Percentiles rank a stretch among this genome's conserved stretches.
phyloP scores from a whole-genome alignment of 1,140 invertebrate genomes.

The Alviniconcha marisindica region DNA sequence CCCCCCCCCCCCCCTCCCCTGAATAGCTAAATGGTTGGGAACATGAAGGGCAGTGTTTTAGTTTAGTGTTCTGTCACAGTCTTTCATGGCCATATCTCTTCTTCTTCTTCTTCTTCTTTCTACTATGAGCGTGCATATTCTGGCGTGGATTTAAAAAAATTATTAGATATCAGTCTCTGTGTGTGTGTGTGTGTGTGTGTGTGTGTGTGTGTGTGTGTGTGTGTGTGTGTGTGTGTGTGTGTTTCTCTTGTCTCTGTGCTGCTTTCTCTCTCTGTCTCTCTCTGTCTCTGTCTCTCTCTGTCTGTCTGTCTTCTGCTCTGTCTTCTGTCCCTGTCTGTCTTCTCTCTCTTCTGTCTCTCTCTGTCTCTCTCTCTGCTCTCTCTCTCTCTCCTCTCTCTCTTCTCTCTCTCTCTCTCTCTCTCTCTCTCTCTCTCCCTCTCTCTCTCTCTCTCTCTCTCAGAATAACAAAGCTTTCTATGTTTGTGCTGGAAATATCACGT shows the following conservation, averaged over 20 bases:
- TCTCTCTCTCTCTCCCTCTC: no score
- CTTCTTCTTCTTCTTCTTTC: neutral
- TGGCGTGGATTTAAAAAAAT: neutral
- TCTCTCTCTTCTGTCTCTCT: no score
- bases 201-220: slow-evolving; percentile 21
- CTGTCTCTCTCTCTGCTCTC: no score
- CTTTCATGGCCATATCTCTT: neutral
- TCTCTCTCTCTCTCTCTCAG: no score
- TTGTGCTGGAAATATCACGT: no score
- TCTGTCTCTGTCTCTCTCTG: neutral
- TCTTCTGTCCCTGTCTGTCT: no score
- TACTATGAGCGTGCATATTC: neutral
- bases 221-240: slow-evolving; percentile 6
- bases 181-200: slow-evolving; percentile 21
- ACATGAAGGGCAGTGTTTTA: no score
- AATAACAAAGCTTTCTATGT: no score
- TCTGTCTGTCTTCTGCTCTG: no score
- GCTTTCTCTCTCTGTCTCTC: neutral
- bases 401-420: no score
- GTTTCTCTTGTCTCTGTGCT: neutral
- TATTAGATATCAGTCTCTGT: neutral
- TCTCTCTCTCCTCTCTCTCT: neutral
- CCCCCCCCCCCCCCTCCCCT: no score
- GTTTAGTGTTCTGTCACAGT: neutral
- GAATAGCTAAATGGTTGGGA: no score